A percentile compares a stretch with the other conserved stretches of the same genome.
Evolutionary conservation across 2,888 invertebrate genomes (phyloP).

Genomic region (Physocephala rufipes): DNA sequence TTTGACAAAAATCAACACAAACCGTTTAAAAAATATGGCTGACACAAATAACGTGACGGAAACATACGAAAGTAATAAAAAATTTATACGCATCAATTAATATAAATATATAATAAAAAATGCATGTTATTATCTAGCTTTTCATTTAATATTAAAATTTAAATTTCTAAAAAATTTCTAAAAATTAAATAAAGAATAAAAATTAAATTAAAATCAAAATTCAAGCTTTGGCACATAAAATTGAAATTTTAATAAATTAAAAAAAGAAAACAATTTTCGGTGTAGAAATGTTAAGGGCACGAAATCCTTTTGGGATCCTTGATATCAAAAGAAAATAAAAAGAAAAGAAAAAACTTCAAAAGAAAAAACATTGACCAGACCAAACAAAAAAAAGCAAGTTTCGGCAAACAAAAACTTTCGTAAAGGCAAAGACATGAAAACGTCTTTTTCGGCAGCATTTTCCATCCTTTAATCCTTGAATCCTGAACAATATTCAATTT

Average conservation of each 20-base stretch:
- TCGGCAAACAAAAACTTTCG: slow-evolving; percentile 46
- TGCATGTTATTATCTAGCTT: background rate
- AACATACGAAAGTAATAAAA: background rate
- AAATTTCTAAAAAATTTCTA: background rate
- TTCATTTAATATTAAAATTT: background rate
- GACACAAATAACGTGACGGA: no score
- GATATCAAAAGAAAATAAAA: slow-evolving; percentile 39
- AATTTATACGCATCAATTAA: background rate
- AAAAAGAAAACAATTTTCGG: slow-evolving; percentile 28
- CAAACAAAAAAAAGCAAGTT: slow-evolving; percentile 44
- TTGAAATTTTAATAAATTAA: slow-evolving; percentile 44
- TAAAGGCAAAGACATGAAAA: background rate
- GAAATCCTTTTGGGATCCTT: background rate
- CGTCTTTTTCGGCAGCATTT: slow-evolving; percentile 22
- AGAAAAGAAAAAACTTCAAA: slow-evolving; percentile 30
- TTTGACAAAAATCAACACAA: no score
- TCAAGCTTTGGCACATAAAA: slow-evolving; percentile 61
- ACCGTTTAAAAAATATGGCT: no score
- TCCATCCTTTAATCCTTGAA: background rate
- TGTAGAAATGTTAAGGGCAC: background rate
- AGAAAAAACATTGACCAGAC: slow-evolving; percentile 36
- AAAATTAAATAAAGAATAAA: slow-evolving; percentile 14
- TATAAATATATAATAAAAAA: no score
- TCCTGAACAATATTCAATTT: background rate
- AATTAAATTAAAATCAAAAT: slow-evolving; percentile 41